Evolutionary conservation across 2,888 invertebrate species (phyloP).

Genomic region (Standfussiana lucernea): DNA sequence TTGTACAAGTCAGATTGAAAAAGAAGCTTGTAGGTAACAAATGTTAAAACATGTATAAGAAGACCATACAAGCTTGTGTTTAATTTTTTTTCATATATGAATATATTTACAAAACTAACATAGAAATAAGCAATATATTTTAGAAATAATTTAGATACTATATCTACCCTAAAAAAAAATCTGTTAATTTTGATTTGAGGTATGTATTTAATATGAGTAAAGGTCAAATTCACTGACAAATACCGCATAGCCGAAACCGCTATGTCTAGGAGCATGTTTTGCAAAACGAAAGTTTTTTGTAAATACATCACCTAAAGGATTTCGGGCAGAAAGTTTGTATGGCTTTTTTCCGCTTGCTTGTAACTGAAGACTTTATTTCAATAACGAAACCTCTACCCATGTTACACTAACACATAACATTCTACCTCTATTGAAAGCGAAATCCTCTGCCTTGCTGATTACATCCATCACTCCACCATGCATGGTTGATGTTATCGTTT

Average conservation of each 20-base stretch:
- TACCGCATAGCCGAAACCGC: background rate
- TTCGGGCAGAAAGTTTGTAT: background rate
- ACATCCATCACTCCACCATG: constrained; percentile 33
- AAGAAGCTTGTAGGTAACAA: background rate
- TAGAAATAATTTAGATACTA: too few species aligned
- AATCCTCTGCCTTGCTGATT: constrained; percentile 15
- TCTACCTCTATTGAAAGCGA: constrained; percentile 27
- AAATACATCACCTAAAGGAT: background rate
- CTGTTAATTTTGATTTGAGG: too few species aligned
- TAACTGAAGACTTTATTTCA: background rate
- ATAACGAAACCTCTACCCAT: background rate
- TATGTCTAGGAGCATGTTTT: background rate
- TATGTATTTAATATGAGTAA: too few species aligned
- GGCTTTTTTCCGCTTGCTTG: background rate
- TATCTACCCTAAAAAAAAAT: too few species aligned
- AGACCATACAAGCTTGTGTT: too few species aligned
- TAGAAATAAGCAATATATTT: too few species aligned
- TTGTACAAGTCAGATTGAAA: background rate
- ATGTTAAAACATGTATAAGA: background rate
- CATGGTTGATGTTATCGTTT: constrained; percentile 53
- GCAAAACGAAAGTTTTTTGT: background rate
- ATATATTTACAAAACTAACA: too few species aligned
- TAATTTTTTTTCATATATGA: too few species aligned
- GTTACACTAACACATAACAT: background rate
- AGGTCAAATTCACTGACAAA: background rate